Base-by-base conservation (phyloP, 23 tunicate genomes). In the Ascidia mentula region DNA sequence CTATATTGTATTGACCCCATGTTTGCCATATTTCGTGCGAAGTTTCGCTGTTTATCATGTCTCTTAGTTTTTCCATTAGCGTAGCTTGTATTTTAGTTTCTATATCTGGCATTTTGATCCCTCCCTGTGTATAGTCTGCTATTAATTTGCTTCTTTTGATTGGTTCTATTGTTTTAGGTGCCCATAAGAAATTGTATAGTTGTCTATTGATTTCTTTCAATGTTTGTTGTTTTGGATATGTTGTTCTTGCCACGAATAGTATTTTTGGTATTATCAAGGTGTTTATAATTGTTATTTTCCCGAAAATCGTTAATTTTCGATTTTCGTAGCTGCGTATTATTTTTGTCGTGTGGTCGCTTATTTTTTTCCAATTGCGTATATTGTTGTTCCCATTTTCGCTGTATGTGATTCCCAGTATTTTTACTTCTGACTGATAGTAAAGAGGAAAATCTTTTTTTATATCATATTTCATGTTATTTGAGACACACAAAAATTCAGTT, bases 401-500 rank as follows among this genome's bases (percentile, higher is more conserved):
- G 12, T 26, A 39, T 3, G 28, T 35, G 22, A 74, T 8, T 37
- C 78, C 78, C 18, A 74, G 39, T 2, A 74, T 74, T 74, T 74
- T 74, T 1, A 36, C 40, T 4, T 6, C 1, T 15, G 12, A 12
- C 38, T 37, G 37, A 5, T 26, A 7, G 26, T 74, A 37, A 18
- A 18, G 31, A 1, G 78, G 33, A 20, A 12, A 74, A 13, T 17
- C 22, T 12, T 18, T 26, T 6, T 37, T 34, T 3, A 37, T 3
- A 12, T 37, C 33, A 18, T 3, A 6, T 36, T 36, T 24, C 46
- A 37, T 12, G 9, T 37, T 15, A 7, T 3, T 35, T 9, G 46
- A 6, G 4, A 39, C 1, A 26, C 9, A 6, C 5, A 53, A 20
- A 36, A 82, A 45, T 73, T 82, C 38, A 37, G 86, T 82, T 82